Evolutionary conservation across 2,888 invertebrate genomes (phyloP).

Genomic region (Phaedon cochleariae): DNA sequence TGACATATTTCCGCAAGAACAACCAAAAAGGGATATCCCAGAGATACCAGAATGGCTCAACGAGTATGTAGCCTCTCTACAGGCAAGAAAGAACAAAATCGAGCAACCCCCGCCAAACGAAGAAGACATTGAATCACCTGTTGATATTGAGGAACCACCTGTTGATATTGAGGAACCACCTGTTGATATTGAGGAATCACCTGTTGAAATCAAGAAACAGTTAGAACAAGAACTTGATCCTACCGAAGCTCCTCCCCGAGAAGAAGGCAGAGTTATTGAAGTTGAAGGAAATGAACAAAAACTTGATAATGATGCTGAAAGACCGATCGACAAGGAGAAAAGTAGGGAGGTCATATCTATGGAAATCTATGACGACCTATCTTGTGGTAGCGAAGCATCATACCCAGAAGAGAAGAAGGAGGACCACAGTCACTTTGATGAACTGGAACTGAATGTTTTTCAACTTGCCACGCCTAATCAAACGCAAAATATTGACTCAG

Average conservation of each 20-base stretch:
- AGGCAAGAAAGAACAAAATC: background rate
- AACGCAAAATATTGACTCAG: background rate
- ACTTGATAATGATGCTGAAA: background rate
- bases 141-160: background rate
- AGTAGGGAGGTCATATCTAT: slow-evolving; percentile 10
- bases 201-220: background rate
- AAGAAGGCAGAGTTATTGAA: background rate
- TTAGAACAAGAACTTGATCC: background rate
- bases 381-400: slow-evolving; percentile 37
- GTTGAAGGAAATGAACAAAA: background rate
- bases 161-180: slow-evolving; percentile 13
- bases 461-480: background rate
- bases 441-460: slow-evolving; percentile 32
- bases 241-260: background rate
- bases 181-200: background rate
- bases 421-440: slow-evolving; percentile 16
- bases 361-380: slow-evolving; percentile 43
- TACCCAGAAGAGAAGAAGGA: slow-evolving; percentile 21
- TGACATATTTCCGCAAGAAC: background rate
- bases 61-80: slow-evolving; percentile 14
- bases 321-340: background rate
- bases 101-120: background rate
- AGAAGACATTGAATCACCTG: background rate
- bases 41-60: slow-evolving; percentile 22
- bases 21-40: background rate